Conservation (phyloP, 92 coral and sea anemone genomes). For the Plumapathes pennacea region DNA sequence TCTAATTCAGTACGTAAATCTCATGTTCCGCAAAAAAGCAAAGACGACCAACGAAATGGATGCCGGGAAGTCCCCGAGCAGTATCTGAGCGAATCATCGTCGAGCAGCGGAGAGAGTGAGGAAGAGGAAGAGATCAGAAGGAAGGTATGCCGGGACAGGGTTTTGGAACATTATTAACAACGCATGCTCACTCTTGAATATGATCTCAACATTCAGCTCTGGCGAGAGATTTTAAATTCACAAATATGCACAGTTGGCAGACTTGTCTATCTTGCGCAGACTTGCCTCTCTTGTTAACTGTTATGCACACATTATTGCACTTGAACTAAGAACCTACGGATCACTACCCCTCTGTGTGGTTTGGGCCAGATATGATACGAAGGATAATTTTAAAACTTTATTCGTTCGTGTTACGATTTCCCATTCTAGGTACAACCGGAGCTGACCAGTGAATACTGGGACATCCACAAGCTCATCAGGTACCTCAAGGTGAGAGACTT, state of each 20-base stretch:
- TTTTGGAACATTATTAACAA: too few species aligned
- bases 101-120: slow-evolving; percentile 61
- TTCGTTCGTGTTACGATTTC: too few species aligned
- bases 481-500: slow-evolving; percentile 67
- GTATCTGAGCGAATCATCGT: slow-evolving; percentile 57
- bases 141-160: too few species aligned
- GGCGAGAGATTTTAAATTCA: too few species aligned
- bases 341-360: background rate
- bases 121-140: slow-evolving; percentile 60
- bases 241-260: too few species aligned
- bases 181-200: too few species aligned
- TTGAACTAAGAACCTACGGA: background rate
- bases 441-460: slow-evolving; percentile 79
- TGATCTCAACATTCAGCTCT: too few species aligned
- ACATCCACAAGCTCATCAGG: slow-evolving; percentile 71
- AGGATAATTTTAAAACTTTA: background rate
- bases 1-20: too few species aligned
- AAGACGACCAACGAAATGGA: slow-evolving; percentile 27
- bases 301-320: too few species aligned
- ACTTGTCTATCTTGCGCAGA: too few species aligned
- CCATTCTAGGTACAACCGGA: slow-evolving; percentile 50
- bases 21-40: too few species aligned
- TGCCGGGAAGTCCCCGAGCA: slow-evolving; percentile 52
- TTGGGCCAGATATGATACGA: background rate
- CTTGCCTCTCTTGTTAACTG: too few species aligned